Percentiles rank a stretch among this genome's conserved stretches.
Evolutionary conservation across 2,113 vertebrate species (phyloP).

Genomic region (Panurus biarmicus): DNA sequence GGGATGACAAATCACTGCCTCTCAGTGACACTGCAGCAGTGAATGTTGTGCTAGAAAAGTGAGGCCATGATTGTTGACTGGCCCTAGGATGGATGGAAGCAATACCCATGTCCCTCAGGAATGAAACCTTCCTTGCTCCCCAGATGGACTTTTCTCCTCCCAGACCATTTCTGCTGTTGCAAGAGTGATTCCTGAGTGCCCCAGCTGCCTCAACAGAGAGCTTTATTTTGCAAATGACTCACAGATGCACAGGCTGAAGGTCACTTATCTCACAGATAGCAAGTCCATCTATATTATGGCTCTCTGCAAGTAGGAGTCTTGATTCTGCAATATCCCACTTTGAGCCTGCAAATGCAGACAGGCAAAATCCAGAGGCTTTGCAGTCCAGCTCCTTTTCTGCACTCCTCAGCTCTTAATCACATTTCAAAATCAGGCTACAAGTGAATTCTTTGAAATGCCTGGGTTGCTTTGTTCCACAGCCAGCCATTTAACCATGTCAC

Average conservation of each 20-base stretch:
- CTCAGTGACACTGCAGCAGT: neutral
- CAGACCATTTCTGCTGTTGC: neutral
- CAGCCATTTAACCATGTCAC: neutral
- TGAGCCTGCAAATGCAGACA: neutral
- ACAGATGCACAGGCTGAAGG: neutral
- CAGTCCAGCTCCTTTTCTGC: neutral
- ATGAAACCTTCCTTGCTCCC: neutral
- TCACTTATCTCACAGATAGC: neutral
- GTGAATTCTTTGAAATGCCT: neutral
- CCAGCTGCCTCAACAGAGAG: neutral
- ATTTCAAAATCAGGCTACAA: neutral
- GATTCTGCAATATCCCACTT: neutral
- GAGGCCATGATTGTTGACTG: neutral
- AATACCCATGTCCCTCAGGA: neutral
- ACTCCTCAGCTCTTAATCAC: neutral
- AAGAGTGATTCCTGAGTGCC: neutral
- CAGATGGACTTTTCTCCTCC: no score
- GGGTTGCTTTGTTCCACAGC: neutral
- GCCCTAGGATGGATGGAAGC: neutral
- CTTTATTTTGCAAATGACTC: neutral
- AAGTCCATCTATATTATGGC: neutral
- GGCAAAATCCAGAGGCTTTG: neutral
- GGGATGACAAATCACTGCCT: neutral
- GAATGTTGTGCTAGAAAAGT: rapidly evolving
- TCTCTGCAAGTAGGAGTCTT: neutral